These are phyloP conservation scores for Slavum lentiscoides DNA, from an alignment of 2,888 invertebrate genomes.

Conservation along the genomic window DNA sequence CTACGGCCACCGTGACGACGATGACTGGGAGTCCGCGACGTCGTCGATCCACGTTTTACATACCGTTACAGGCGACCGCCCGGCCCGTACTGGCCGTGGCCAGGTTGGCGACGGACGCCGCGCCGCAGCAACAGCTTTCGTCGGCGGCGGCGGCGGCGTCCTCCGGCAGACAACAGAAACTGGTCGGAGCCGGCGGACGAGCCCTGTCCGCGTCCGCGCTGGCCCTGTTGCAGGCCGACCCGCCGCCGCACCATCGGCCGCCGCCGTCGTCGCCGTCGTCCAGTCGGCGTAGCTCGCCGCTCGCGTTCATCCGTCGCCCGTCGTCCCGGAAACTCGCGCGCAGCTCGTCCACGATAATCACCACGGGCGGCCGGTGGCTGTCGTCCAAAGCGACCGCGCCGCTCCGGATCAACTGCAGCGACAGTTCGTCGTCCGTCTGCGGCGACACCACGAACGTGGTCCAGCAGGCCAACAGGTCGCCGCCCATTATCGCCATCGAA, in stretches of 20 bases:
- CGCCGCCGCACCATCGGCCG: constrained; percentile 36
- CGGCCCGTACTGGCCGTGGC: constrained; percentile 27
- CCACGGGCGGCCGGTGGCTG: constrained; percentile 53
- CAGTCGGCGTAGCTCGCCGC: constrained; percentile 64
- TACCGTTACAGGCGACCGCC: constrained; percentile 68
- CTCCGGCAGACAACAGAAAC: constrained; percentile 16
- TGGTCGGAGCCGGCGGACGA: constrained; percentile 30
- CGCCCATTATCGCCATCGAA: constrained; percentile 59
- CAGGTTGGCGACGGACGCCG: constrained; percentile 61
- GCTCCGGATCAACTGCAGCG: constrained; percentile 58
- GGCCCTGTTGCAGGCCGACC: constrained; percentile 53
- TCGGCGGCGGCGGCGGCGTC: background rate
- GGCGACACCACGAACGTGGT: constrained; percentile 38
- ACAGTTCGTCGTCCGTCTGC: constrained; percentile 60
- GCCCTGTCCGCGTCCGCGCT: constrained; percentile 49
- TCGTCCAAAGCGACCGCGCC: constrained; percentile 43
- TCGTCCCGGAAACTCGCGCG: constrained; percentile 74
- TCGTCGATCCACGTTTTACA: constrained; percentile 76
- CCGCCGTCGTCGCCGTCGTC: constrained; percentile 56
- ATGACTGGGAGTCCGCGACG: constrained; percentile 61
- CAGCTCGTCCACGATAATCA: constrained; percentile 59
- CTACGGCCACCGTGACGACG: constrained; percentile 57
- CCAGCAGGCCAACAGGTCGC: constrained; percentile 39
- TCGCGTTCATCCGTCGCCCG: constrained; percentile 68
- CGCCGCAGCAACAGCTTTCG: background rate